Base-by-base conservation (phyloP, 2,888 invertebrate species). In the Pterostichus niger region DNA sequence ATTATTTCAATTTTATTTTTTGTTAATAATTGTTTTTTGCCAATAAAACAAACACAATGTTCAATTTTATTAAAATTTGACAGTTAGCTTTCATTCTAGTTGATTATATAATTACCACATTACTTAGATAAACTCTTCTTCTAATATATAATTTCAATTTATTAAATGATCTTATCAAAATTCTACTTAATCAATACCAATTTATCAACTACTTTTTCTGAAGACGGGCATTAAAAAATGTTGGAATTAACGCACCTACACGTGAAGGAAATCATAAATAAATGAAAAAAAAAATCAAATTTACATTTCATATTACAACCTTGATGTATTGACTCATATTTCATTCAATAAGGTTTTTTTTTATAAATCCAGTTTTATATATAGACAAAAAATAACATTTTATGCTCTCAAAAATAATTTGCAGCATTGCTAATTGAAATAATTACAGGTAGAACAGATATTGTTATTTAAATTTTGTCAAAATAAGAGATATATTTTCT, bases 341-440 rank as follows among this genome's bases (percentile, higher is more conserved):
- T 68, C 68, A 68, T 68, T 68, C n/a, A 68, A 68, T n/a, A 68
- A 9, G n/a, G 33, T 68, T 68, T 68, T 68, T 9, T 40, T 2
- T 40, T 40, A 9, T 24, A 24, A 24, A 24, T 1, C 6, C 49
- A 13, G n/a, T 49, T 59, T 24, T 59, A 15, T 7, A 9, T 10
- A 31, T 4, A 68, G n/a, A 68, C 44, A 40, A 15, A 68, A 10
- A 40, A 40, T 4, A 17, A 59, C 7, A 49, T 49, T n/a, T 49
- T 5, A 49, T n/a, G 49, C n/a, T 49, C 2, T 24, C 24, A 15
- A 17, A 56, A 56, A 56, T 56, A 56, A 56, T 56, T 56, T 56
- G 56, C 56, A 15, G 56, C 17, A 15, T 15, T 6, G 7, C 56
- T 15, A 56, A 56, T 56, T 59, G 59, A 59, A 59, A 59, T 31